Conservation (phyloP, 2,113 vertebrate species). For the Chrysochloris asiatica region DNA sequence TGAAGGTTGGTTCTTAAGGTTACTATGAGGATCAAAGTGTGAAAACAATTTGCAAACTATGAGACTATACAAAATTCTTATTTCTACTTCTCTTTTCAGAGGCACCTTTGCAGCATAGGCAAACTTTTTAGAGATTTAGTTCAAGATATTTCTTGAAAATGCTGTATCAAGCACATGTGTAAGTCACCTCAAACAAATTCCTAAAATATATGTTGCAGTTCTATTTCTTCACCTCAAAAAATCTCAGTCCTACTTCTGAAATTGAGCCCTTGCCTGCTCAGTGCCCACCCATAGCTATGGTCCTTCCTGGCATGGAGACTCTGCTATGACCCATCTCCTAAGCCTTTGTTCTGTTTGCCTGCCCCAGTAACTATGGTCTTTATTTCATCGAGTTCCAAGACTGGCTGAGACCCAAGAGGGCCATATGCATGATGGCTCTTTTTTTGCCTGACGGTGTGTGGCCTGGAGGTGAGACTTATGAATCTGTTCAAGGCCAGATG, state of each 20-base stretch:
- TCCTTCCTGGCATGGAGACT: not conserved
- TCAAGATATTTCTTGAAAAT: slow-evolving; percentile 22
- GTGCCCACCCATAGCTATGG: not conserved
- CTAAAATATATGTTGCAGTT: not conserved
- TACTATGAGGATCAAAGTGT: not conserved
- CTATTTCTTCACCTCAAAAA: slow-evolving; percentile 7
- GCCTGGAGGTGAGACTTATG: not conserved
- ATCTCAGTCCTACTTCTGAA: not conserved
- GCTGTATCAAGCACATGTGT: not conserved
- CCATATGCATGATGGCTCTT: not conserved
- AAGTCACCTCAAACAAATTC: slow-evolving; percentile 14
- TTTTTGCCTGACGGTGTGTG: not conserved
- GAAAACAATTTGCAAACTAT: not conserved
- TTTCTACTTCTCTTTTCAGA: not conserved
- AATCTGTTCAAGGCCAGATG: not conserved
- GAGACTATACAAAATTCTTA: not conserved
- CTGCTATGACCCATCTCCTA: not conserved
- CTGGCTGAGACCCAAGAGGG: not conserved
- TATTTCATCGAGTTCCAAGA: not conserved
- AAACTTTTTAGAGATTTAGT: not conserved
- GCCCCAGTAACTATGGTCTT: not conserved
- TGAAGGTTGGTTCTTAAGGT: not conserved
- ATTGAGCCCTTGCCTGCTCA: not conserved
- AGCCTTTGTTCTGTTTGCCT: not conserved
- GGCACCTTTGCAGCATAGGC: not conserved